Evolutionary conservation across 1,140 invertebrate genomes (phyloP).

Genomic region (Euschistus heros): DNA sequence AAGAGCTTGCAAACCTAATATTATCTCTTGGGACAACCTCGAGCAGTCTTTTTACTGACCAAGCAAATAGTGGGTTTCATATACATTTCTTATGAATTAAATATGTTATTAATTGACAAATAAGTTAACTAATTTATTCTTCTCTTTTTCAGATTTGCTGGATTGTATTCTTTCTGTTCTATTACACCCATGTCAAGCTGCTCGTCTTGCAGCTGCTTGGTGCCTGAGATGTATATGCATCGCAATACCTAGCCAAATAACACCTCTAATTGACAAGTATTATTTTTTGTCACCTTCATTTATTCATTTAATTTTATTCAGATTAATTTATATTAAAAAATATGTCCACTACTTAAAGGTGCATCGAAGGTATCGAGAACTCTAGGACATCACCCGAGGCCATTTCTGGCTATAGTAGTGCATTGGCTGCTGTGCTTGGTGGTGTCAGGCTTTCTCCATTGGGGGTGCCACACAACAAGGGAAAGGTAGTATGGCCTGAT

Average conservation of each 20-base stretch:
- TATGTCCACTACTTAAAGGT: conserved; percentile 37
- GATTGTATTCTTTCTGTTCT: conserved; percentile 67
- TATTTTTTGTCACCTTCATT: neutral
- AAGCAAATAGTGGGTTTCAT: conserved; percentile 54
- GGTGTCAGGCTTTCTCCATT: conserved; percentile 82
- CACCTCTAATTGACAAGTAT: conserved; percentile 75
- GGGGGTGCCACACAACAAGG: conserved; percentile 91
- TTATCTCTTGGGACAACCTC: conserved; percentile 84
- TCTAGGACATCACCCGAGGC: conserved; percentile 86
- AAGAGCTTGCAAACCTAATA: conserved; percentile 79
- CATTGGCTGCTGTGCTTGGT: conserved; percentile 84
- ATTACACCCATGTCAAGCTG: conserved; percentile 85
- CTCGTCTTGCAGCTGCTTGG: conserved; percentile 86
- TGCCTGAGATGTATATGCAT: conserved; percentile 84
- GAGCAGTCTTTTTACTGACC: conserved; percentile 75
- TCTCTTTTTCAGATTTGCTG: conserved; percentile 33
- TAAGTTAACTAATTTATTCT: neutral
- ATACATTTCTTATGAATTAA: neutral
- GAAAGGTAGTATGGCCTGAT: conserved; percentile 53
- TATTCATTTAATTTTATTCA: neutral
- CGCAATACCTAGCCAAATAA: conserved; percentile 85
- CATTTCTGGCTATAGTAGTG: conserved; percentile 86
- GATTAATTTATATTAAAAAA: neutral
- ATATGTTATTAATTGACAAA: neutral
- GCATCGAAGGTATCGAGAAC: conserved; percentile 75